These are phyloP conservation scores for Nemotelus nigrinus DNA, from an alignment of 2,888 invertebrate species.

Conservation along the genomic window DNA sequence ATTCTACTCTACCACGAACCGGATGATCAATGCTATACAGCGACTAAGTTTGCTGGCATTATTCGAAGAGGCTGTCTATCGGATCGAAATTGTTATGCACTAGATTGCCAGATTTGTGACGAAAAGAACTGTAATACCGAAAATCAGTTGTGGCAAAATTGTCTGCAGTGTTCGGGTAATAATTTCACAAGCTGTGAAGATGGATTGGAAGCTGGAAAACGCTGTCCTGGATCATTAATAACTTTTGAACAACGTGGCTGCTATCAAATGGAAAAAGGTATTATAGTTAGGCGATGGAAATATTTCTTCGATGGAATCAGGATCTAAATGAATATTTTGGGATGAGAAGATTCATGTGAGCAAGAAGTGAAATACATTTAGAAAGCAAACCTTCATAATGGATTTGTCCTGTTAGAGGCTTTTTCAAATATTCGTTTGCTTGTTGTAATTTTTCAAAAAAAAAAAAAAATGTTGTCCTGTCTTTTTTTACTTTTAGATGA, in stretches of 20 bases:
- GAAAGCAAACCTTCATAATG: too few species aligned
- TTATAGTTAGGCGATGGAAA: not conserved
- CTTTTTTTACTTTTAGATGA: too few species aligned
- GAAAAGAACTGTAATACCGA: constrained; percentile 38
- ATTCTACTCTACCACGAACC: not conserved
- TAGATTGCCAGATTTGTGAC: constrained; percentile 16
- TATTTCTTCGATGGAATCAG: not conserved
- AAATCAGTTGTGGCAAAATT: constrained; percentile 18
- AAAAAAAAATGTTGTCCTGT: too few species aligned
- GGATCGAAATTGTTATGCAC: not conserved
- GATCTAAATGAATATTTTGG: not conserved
- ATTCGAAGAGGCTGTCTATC: constrained; percentile 37
- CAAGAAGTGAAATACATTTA: too few species aligned
- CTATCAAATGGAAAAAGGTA: constrained; percentile 18
- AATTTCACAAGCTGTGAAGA: not conserved
- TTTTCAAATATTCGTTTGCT: too few species aligned
- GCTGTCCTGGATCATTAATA: constrained; percentile 3
- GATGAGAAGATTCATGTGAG: too few species aligned
- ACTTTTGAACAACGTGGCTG: constrained; percentile 35
- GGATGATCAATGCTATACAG: constrained; percentile 29
- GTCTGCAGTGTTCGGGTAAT: constrained; percentile 30
- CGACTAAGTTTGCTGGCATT: not conserved
- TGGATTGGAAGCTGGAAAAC: not conserved
- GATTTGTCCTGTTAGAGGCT: too few species aligned
- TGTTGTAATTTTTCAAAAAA: too few species aligned